Evolutionary conservation across 2,797 vertebrate genomes (phyloP).

Genomic region (Melanotaenia parkinsoni): DNA sequence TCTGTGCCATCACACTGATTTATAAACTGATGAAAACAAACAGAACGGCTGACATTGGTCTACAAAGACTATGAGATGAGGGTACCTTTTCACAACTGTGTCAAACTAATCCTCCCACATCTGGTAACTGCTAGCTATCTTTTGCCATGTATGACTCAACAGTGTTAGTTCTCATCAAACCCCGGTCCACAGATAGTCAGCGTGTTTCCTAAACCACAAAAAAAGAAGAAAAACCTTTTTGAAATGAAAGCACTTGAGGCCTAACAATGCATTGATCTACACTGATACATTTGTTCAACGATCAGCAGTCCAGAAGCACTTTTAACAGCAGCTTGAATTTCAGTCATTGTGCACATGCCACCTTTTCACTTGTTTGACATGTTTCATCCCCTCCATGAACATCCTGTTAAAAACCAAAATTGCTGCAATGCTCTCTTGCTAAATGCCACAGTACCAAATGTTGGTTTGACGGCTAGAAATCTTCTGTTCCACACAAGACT

Average conservation of each 20-base stretch:
- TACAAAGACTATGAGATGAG: neutral
- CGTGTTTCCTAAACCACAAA: neutral
- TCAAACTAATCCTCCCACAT: neutral
- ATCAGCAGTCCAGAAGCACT: neutral
- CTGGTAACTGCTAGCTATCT: neutral
- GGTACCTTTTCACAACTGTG: neutral
- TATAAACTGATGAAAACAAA: neutral
- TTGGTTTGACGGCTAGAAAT: constrained; percentile 10
- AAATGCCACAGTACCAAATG: neutral
- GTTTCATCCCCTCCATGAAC: neutral
- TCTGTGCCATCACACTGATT: neutral
- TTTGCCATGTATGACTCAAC: neutral
- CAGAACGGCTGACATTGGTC: neutral
- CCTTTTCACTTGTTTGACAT: neutral
- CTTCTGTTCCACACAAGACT: constrained; percentile 33
- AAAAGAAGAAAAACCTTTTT: neutral
- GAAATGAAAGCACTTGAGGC: too few species aligned
- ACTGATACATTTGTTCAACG: neutral
- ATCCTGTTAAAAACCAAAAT: neutral
- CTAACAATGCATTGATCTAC: neutral
- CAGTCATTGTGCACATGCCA: neutral
- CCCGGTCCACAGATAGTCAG: neutral
- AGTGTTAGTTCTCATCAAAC: neutral
- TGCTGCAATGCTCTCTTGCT: neutral
- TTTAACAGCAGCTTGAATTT: neutral